Base-by-base conservation (phyloP, 2,888 invertebrate species). In the Apeira syringaria region DNA sequence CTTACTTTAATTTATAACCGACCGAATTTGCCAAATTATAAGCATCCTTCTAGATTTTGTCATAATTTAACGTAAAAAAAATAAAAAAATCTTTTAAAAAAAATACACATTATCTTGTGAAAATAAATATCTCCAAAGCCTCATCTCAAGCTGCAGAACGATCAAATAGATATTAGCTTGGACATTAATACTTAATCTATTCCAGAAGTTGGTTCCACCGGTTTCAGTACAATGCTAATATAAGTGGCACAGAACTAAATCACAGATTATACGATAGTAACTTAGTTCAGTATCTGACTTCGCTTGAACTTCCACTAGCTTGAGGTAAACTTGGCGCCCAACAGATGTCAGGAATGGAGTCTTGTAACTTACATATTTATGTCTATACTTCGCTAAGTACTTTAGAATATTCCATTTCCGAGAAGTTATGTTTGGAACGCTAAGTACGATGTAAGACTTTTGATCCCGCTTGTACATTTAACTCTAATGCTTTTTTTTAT, bases 1-100 rank as follows among this genome's bases (percentile, higher is more conserved):
- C 44, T 28, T 43, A 34, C 27, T n/a, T 47, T 56, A 47, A 57
- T 54, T 54, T 55, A 49, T 36, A 45, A 47, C 47, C 45, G 30
- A 47, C 46, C 45, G 26, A 36, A 45, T 50, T 39, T 30, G 28
- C 44, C 37, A 36, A 36, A 43, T 44, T 30, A 29, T 44, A 34
- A 34, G 17, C 26, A 24, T 5, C 24, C 20, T 20, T 7, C 7
- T 7, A 2, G 7, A 20, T 20, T 7, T 7, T 1, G 1, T 20
- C 5, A 2, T 20, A 7, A 20, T 20, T 5, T 6, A 17, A 6
- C n/a, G n/a, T n/a, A n/a, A n/a, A n/a, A n/a, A n/a, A n/a, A n/a
- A n/a, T n/a, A n/a, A n/a, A n/a, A n/a, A n/a, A n/a, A n/a, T n/a
- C n/a, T n/a, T n/a, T n/a, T n/a, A n/a, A n/a, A n/a, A n/a, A n/a